phyloP scores from a whole-genome alignment of 2,797 vertebrate genomes.

The Rhinella marina region DNA sequence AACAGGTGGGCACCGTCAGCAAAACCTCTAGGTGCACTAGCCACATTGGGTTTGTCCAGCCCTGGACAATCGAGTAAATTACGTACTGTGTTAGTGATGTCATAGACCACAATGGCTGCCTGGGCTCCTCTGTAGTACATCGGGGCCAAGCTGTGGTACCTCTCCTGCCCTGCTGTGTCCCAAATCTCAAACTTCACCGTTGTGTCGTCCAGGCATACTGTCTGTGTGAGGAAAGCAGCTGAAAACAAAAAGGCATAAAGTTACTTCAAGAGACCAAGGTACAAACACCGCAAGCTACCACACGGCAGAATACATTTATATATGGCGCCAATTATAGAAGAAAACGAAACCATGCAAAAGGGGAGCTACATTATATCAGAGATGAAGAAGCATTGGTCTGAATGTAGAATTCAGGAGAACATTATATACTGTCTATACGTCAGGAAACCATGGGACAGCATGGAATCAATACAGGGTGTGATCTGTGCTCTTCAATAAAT shows the following conservation, averaged over 20 bases:
- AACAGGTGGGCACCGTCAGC: too few relatives aligned
- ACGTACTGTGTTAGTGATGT: constrained; percentile 96
- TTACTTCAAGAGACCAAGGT: not conserved
- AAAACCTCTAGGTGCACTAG: not conserved
- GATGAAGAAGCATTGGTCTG: too few relatives aligned
- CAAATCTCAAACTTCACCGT: constrained; percentile 99
- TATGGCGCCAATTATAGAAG: too few relatives aligned
- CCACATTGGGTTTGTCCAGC: not conserved
- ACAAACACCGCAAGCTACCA: not conserved
- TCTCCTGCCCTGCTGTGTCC: constrained; percentile 97
- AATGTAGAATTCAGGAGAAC: too few relatives aligned
- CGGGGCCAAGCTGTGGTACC: constrained; percentile 96
- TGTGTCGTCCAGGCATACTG: constrained; percentile 96
- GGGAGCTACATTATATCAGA: too few relatives aligned
- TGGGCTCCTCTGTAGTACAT: constrained; percentile 98
- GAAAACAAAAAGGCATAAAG: constrained; percentile 59
- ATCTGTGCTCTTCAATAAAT: too few relatives aligned
- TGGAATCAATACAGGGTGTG: too few relatives aligned
- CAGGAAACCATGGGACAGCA: too few relatives aligned
- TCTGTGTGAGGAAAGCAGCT: constrained; percentile 99
- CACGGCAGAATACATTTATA: not conserved
- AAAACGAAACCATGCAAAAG: not conserved
- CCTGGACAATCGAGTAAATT: not conserved
- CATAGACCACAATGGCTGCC: constrained; percentile 97
- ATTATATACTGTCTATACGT: too few relatives aligned